These are phyloP conservation scores for Amphipyra berbera DNA, from an alignment of 2,888 invertebrate species.

Conservation along the genomic window DNA sequence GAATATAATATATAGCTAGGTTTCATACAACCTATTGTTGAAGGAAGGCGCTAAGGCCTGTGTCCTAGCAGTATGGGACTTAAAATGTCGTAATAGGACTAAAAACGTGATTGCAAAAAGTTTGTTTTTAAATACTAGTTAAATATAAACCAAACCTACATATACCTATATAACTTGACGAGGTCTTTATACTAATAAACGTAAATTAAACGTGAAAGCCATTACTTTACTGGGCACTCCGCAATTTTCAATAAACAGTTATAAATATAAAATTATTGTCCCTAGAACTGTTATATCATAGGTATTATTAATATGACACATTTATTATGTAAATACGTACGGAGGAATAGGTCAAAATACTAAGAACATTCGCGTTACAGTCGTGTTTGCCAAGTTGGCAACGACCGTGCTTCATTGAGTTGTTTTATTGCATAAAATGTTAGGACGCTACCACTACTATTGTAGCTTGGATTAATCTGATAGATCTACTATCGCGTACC, in stretches of 20 bases:
- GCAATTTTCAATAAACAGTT: slow-evolving; percentile 12
- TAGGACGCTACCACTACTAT: slow-evolving; percentile 17
- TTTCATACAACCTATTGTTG: no score
- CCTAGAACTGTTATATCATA: slow-evolving; percentile 12
- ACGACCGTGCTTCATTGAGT: slow-evolving; percentile 57
- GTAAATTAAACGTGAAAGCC: no score
- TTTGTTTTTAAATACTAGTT: no score
- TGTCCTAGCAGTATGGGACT: no score
- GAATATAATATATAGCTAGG: no score
- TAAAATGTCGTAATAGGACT: no score
- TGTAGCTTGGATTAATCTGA: slow-evolving; percentile 11
- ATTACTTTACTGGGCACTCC: slow-evolving; percentile 28
- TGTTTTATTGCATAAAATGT: slow-evolving; percentile 63
- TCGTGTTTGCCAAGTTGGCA: slow-evolving; percentile 72
- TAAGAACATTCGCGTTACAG: slow-evolving; percentile 57
- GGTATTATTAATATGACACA: slow-evolving; percentile 40
- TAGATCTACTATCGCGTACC: no score
- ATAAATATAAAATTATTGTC: slow-evolving; percentile 12
- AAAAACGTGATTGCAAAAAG: no score
- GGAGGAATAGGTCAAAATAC: slow-evolving; percentile 69
- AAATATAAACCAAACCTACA: no score
- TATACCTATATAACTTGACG: neutral
- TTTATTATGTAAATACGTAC: slow-evolving; percentile 56
- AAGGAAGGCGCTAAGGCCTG: no score
- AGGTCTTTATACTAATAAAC: no score